A percentile compares a stretch with the other conserved stretches of the same genome.
Evolutionary conservation across 1,140 invertebrate species (phyloP).

Genomic region (Trichomalopsis sarcophagae): DNA sequence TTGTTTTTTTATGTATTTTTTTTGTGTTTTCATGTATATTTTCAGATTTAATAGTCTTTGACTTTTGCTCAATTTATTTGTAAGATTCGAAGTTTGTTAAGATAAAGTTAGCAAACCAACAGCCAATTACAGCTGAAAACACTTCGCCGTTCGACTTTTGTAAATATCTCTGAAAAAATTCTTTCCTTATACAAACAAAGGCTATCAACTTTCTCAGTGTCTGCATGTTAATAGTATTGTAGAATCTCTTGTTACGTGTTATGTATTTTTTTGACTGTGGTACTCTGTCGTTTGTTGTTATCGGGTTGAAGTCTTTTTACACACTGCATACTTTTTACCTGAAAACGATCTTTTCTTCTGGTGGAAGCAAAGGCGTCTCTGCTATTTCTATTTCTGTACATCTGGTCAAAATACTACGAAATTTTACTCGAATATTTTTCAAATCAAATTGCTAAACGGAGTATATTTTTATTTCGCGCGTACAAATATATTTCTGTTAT

Average conservation of each 20-base stretch:
- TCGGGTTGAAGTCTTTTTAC: not conserved
- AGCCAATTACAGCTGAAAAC: constrained; percentile 45
- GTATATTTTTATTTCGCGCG: too few relatives aligned
- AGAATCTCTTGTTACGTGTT: not conserved
- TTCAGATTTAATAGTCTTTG: not conserved
- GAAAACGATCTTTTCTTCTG: not conserved
- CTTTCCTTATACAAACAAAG: not conserved
- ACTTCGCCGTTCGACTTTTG: not conserved
- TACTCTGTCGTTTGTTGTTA: not conserved
- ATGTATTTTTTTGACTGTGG: not conserved
- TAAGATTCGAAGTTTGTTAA: constrained; percentile 75
- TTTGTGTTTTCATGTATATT: not conserved
- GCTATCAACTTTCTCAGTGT: constrained; percentile 11
- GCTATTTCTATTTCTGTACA: not conserved
- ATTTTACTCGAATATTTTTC: not conserved
- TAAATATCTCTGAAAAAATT: not conserved
- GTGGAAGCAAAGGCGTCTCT: not conserved
- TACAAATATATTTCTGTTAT: too few relatives aligned
- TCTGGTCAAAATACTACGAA: not conserved
- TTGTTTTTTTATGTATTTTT: not conserved
- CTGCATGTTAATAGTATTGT: constrained; percentile 13
- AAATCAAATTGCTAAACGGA: not conserved
- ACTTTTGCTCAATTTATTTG: not conserved
- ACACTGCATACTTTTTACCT: not conserved
- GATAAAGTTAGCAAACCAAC: constrained; percentile 52